Evolutionary conservation across 2,888 invertebrate genomes (phyloP).

Genomic region (Drosophila seclusa): DNA sequence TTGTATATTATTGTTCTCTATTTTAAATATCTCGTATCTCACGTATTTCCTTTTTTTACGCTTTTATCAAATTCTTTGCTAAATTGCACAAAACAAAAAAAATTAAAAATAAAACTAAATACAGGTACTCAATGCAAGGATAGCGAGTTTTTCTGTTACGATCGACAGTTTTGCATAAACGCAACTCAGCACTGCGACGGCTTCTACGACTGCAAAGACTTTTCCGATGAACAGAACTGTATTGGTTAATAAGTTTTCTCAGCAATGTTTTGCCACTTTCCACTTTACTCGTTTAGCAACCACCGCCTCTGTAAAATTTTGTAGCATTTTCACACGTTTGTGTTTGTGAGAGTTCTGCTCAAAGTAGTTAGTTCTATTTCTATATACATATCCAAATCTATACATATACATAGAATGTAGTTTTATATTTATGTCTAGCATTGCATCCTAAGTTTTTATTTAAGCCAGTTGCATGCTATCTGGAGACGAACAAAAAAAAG

Average conservation of each 20-base stretch:
- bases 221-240: slow-evolving; percentile 96
- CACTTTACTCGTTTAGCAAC: slow-evolving; percentile 12
- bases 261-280: slow-evolving; percentile 18
- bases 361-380: slow-evolving; percentile 17
- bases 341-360: slow-evolving; percentile 8
- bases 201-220: slow-evolving; percentile 95
- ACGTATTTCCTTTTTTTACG: slow-evolving; percentile 38
- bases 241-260: slow-evolving; percentile 85
- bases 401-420: neutral
- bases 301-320: neutral
- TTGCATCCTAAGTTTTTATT: slow-evolving; percentile 20
- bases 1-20: slow-evolving; percentile 20
- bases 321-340: neutral
- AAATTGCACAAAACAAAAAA: slow-evolving; percentile 33
- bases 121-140: slow-evolving; percentile 86
- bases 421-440: slow-evolving; percentile 1
- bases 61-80: slow-evolving; percentile 32
- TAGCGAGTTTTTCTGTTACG: slow-evolving; percentile 89
- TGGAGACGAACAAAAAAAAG: neutral
- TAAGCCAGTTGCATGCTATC: slow-evolving; percentile 45
- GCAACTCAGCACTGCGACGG: slow-evolving; percentile 93
- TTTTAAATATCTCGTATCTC: slow-evolving; percentile 28
- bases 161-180: slow-evolving; percentile 92
- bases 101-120: neutral
- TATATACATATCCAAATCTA: neutral